Percentiles rank a stretch among this genome's conserved stretches.
phyloP scores from a whole-genome alignment of 2,888 invertebrate genomes.

The Cordylochernes scorpioides region DNA sequence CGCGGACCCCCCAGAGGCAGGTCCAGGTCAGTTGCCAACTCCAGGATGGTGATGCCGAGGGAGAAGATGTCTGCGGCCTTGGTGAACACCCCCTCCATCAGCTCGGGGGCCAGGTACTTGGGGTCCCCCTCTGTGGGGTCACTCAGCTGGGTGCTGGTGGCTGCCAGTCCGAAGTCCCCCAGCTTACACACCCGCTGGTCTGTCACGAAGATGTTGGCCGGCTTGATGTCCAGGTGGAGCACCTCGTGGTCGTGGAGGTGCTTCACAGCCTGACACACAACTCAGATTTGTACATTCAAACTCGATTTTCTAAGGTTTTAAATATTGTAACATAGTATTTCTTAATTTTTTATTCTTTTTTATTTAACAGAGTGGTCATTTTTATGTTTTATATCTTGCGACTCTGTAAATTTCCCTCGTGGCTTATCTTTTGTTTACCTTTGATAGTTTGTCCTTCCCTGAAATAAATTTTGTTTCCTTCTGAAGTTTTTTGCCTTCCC shows the following conservation, averaged over 20 bases:
- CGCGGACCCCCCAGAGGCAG: constrained; percentile 37
- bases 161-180: constrained; percentile 44
- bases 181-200: constrained; percentile 37
- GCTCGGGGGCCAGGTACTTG: constrained; percentile 43
- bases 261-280: constrained; percentile 32
- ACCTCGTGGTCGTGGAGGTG: constrained; percentile 38
- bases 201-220: constrained; percentile 43
- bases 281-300: no score
- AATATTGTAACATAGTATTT: no score
- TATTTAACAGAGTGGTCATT: no score
- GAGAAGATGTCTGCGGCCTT: constrained; percentile 46
- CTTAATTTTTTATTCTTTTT: no score
- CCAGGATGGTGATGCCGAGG: constrained; percentile 41
- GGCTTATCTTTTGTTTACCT: no score
- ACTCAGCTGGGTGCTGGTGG: constrained; percentile 30
- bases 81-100: constrained; percentile 35
- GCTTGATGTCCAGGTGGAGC: constrained; percentile 47
- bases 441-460: no score
- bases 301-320: no score
- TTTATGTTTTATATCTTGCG: no score
- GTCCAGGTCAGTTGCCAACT: constrained; percentile 39
- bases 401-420: no score
- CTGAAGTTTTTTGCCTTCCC: no score
- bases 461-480: no score
- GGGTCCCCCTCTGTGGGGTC: constrained; percentile 39